Percentiles rank a stretch among this genome's conserved stretches.
Conservation (phyloP, 2,888 invertebrate species). For the Xestoiulus laeticollis region DNA sequence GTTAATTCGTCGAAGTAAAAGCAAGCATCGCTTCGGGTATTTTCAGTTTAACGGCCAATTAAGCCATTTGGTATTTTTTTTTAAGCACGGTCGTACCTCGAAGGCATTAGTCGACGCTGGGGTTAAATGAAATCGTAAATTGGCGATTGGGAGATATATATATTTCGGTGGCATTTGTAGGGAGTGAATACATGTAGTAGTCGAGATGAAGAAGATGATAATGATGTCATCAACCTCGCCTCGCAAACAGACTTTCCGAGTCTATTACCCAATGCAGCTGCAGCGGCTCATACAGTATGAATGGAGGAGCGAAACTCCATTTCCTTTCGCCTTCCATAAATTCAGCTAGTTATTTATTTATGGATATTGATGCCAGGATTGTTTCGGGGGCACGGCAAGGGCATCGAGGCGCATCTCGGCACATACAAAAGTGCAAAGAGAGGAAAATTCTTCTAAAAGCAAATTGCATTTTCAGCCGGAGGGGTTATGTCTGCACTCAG, state of each 20-base stretch:
- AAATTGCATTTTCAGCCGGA: conserved; percentile 26
- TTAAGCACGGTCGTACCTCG: too few relatives aligned
- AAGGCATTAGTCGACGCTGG: too few relatives aligned
- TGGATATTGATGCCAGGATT: conserved; percentile 26
- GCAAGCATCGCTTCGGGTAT: too few relatives aligned
- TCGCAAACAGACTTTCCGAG: conserved; percentile 4
- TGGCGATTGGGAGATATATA: too few relatives aligned
- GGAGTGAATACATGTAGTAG: not conserved
- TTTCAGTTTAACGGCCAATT: too few relatives aligned
- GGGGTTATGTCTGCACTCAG: not conserved
- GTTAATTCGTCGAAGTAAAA: too few relatives aligned
- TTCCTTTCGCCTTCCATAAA: conserved; percentile 19
- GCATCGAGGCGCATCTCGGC: not conserved
- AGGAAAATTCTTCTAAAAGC: conserved; percentile 13
- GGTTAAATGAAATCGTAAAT: too few relatives aligned
- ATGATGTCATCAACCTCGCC: conserved; percentile 26
- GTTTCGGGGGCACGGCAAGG: conserved; percentile 23
- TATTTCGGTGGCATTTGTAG: too few relatives aligned
- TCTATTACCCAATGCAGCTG: not conserved
- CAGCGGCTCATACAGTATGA: not conserved
- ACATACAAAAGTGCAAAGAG: conserved; percentile 18
- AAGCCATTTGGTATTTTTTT: too few relatives aligned
- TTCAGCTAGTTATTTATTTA: conserved; percentile 26
- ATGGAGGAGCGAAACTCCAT: conserved; percentile 18
- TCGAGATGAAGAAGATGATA: conserved; percentile 8